Conservation (phyloP, 2,113 vertebrate genomes). For the Rhagologus leucostigma region DNA sequence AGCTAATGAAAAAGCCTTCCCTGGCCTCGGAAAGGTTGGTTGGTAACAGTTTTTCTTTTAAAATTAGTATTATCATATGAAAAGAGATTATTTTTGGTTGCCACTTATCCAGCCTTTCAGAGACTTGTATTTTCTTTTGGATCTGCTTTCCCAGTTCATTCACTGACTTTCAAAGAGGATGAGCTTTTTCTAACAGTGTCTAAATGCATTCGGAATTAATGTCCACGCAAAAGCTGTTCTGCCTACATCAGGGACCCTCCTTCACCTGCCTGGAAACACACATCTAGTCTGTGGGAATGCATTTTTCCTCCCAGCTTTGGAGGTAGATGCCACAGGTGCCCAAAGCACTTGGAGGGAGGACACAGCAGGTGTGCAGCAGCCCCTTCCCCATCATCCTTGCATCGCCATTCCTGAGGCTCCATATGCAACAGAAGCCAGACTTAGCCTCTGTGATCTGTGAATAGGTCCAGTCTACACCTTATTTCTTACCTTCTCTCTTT, state of each 20-base stretch:
- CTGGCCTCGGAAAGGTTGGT: background rate
- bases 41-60: background rate
- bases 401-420: background rate
- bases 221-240: background rate
- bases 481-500: background rate
- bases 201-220: background rate
- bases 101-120: background rate
- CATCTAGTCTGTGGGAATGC: background rate
- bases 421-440: background rate
- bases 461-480: background rate
- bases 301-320: background rate
- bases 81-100: background rate
- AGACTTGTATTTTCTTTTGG: background rate
- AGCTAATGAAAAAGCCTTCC: background rate
- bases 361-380: background rate
- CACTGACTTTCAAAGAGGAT: background rate
- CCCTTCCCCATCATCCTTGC: background rate
- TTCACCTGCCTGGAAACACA: background rate
- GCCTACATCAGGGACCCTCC: background rate
- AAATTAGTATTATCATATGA: background rate
- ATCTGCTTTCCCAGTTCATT: background rate
- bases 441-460: background rate
- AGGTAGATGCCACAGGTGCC: background rate
- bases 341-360: background rate
- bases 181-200: background rate